Base-by-base conservation (phyloP, 2,888 invertebrate species). In the Caenorhabditis panamensis region DNA sequence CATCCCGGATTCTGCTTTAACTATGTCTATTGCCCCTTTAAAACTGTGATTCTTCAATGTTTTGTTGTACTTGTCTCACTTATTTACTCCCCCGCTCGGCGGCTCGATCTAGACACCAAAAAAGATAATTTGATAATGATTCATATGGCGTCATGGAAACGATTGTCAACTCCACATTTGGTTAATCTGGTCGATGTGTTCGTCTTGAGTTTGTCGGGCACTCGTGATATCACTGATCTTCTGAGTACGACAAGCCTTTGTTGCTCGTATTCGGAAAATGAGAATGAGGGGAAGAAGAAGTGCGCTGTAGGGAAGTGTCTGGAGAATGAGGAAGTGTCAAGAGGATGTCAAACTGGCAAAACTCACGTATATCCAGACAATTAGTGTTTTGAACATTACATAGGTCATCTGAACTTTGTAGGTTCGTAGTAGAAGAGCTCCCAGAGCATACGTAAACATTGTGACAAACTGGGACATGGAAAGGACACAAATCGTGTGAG, bases 291-390 rank as follows among this genome's bases (percentile, higher is more conserved):
- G 78, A 20, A 79, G 24, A 0, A 72, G 54, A 9, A 66, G 47
- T 5, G 78, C 72, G n/a, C 26, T 67, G 56, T 72, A 79, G 24
- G 71, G 66, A 1, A 79, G 47, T 0, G 72, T 72, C 77, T 71
- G 64, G 2, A n/a, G n/a, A n/a, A 68, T 16, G 1, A 24, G 41
- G 16, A 31, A 49, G 20, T n/a, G 47, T 26, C 26, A 4, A 26
- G 44, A 24, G 5, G 5, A 1, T 51, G 18, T 2, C 1, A 51
- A 63, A 26, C 13, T 2, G 53, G 8, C 9, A 51, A 13, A 44
- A 56, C 78, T 71, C 18, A 78, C 78, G 59, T 78, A 78, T 9
- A 71, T 22, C 78, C 78, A 78, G 6, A 53, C 53, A 3, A 78
- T 37, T 1, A 71, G n/a, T 0, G 31, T 26, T 5, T 18, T 20